These are phyloP conservation scores for Gila orcuttii DNA, from an alignment of 2,113 vertebrate genomes.

Conservation along the genomic window DNA sequence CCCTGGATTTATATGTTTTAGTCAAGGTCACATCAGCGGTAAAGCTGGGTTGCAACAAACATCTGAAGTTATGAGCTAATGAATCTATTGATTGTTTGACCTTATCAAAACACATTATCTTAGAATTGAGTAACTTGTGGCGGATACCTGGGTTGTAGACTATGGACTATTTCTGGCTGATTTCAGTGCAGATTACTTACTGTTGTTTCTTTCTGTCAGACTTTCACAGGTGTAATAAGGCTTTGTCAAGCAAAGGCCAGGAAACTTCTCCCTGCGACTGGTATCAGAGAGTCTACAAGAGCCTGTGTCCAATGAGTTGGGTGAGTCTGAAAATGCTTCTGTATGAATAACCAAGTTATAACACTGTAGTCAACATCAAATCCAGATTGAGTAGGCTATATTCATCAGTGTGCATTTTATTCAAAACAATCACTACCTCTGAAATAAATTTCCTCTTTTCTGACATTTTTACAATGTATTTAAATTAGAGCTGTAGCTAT, in stretches of 20 bases:
- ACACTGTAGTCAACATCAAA: neutral
- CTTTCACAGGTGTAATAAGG: constrained; percentile 83
- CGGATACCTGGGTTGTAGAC: neutral
- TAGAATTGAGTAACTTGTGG: neutral
- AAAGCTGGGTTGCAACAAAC: constrained; percentile 9
- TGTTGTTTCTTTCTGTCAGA: constrained; percentile 51
- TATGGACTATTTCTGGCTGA: neutral
- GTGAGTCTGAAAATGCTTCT: constrained; percentile 54
- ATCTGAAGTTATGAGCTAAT: neutral
- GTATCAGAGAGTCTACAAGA: constrained; percentile 78
- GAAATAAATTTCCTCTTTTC: no score
- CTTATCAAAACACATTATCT: neutral
- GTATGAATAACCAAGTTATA: neutral
- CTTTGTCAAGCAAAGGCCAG: constrained; percentile 71
- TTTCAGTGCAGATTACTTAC: neutral
- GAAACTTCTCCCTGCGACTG: constrained; percentile 74
- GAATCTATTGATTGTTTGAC: neutral
- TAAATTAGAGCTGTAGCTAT: no score
- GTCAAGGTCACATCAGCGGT: neutral
- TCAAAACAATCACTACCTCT: no score
- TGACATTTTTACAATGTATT: no score
- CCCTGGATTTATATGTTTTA: neutral
- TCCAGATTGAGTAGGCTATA: neutral
- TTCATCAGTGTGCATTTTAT: neutral
- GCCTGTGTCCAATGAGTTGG: constrained; percentile 74